Percentiles rank a stretch among this genome's conserved stretches.
phyloP scores from a whole-genome alignment of 2,113 vertebrate genomes.

The Progne subis region DNA sequence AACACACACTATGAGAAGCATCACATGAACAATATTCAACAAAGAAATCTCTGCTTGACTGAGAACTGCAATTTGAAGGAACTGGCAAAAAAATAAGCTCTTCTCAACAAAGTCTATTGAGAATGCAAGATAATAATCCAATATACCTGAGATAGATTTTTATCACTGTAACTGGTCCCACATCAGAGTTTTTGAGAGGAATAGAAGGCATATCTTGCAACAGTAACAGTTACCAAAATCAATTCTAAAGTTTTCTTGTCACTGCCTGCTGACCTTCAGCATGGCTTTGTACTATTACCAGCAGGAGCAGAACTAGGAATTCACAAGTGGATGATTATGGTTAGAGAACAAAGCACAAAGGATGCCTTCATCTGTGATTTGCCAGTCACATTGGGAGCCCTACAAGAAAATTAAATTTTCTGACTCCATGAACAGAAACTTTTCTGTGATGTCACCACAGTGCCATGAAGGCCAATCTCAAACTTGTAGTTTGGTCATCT shows the following conservation, averaged over 20 bases:
- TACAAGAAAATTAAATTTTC: conserved; percentile 7
- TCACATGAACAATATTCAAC: background rate
- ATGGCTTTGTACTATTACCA: background rate
- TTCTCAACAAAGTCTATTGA: background rate
- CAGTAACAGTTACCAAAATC: conserved; percentile 37
- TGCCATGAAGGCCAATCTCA: background rate
- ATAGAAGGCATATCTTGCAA: background rate
- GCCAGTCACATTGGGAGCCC: background rate
- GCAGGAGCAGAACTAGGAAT: conserved; percentile 4
- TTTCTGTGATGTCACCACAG: background rate
- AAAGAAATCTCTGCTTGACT: background rate
- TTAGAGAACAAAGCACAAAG: conserved; percentile 7
- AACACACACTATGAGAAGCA: background rate
- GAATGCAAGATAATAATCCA: conserved; percentile 31
- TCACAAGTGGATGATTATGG: background rate
- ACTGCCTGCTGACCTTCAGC: conserved; percentile 27
- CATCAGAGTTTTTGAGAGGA: background rate
- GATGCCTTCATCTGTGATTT: background rate
- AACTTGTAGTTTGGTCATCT: background rate
- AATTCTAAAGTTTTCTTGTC: conserved; percentile 31
- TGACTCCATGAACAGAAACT: background rate
- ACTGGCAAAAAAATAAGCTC: background rate
- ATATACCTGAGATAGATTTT: conserved; percentile 13
- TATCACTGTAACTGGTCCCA: conserved; percentile 30
- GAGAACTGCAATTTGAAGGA: conserved; percentile 5